These are phyloP conservation scores for Cacajao melanocephalus DNA, from an alignment of 2,797 vertebrate genomes.

Conservation along the genomic window DNA sequence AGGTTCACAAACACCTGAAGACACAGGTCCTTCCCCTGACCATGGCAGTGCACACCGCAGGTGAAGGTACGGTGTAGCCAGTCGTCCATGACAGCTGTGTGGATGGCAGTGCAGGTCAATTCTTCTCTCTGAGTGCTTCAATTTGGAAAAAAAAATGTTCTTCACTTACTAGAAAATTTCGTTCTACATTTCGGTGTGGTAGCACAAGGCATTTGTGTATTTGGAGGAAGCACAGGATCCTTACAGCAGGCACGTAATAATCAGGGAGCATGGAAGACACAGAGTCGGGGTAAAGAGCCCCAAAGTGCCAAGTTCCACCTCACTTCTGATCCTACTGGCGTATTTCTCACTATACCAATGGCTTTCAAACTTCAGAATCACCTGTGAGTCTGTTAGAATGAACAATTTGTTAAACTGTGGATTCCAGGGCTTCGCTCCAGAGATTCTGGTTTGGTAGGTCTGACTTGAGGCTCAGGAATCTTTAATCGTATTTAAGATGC, in stretches of 20 bases:
- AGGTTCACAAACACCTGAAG: slow-evolving; percentile 87
- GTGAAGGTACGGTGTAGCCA: slow-evolving; percentile 84
- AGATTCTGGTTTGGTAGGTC: not conserved
- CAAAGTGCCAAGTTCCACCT: not conserved
- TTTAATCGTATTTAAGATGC: not conserved
- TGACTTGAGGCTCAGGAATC: not conserved
- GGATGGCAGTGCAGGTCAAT: slow-evolving; percentile 84
- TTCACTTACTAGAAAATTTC: not conserved
- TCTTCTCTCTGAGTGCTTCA: slow-evolving; percentile 85
- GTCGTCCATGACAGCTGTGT: slow-evolving; percentile 81
- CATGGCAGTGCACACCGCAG: slow-evolving; percentile 68
- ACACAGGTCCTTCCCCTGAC: slow-evolving; percentile 85
- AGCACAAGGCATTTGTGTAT: not conserved
- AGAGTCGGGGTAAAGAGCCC: not conserved
- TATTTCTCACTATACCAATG: not conserved
- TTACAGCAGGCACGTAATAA: not conserved
- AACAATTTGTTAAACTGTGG: not conserved
- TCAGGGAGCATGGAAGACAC: not conserved
- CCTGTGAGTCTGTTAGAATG: not conserved
- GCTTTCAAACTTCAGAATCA: not conserved
- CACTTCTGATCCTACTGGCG: not conserved
- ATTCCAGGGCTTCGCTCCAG: not conserved
- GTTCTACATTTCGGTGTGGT: not conserved
- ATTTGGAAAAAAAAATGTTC: slow-evolving; percentile 17
- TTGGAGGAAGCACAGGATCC: not conserved